phyloP scores from a whole-genome alignment of 2,113 vertebrate species.

The Takifugu flavidus region DNA sequence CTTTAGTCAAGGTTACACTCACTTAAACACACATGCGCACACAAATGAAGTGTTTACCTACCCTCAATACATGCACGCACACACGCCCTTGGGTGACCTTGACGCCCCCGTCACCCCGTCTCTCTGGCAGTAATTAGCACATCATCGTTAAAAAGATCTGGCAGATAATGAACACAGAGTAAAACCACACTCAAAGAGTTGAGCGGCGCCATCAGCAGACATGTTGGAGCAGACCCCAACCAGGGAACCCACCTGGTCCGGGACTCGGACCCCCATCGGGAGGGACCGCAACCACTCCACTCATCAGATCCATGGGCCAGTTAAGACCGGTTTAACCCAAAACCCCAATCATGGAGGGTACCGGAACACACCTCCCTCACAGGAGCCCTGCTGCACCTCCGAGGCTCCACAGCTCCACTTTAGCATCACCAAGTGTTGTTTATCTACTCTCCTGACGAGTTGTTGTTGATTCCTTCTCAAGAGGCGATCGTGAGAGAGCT shows the following conservation, averaged over 20 bases:
- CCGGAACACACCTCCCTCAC: no score
- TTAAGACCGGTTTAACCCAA: no score
- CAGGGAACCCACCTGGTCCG: neutral
- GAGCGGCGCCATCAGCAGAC: neutral
- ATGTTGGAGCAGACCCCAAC: neutral
- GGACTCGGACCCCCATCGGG: no score
- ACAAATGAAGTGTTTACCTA: neutral
- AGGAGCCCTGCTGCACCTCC: no score
- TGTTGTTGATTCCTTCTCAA: no score
- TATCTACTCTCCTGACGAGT: no score
- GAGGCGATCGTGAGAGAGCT: no score
- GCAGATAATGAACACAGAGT: slow-evolving; percentile 50
- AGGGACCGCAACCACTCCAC: no score
- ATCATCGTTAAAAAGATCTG: slow-evolving; percentile 89
- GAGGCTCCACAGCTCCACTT: no score
- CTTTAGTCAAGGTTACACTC: slow-evolving; percentile 65
- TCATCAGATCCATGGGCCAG: no score
- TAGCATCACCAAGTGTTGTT: no score
- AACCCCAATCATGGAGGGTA: no score
- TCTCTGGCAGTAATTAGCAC: slow-evolving; percentile 84
- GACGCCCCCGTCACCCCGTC: neutral
- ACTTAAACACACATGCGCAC: slow-evolving; percentile 21
- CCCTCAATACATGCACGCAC: slow-evolving; percentile 9
- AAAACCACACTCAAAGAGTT: slow-evolving; percentile 19
- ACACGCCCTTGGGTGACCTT: slow-evolving; percentile 40